A percentile compares a stretch with the other conserved stretches of the same genome.
phyloP scores from a whole-genome alignment of 2,113 vertebrate genomes.

The Gambusia affinis region DNA sequence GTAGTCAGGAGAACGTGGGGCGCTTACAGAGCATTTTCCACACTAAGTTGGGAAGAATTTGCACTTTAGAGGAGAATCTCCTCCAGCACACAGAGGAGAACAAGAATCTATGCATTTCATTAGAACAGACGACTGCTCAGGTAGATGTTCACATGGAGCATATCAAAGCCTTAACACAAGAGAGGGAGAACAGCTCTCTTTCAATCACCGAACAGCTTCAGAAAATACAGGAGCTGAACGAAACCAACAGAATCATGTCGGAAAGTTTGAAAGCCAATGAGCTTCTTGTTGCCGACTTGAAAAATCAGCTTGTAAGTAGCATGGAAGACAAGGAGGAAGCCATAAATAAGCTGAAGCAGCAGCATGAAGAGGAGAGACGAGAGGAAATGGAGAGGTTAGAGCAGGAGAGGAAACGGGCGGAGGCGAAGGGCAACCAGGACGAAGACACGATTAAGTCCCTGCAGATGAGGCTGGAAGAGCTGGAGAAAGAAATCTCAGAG shows the following conservation, averaged over 20 bases:
- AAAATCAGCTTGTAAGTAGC: conserved; percentile 80
- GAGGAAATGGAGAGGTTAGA: conserved; percentile 78
- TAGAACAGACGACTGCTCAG: conserved; percentile 82
- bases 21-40: conserved; percentile 81
- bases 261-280: conserved; percentile 83
- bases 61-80: conserved; percentile 85
- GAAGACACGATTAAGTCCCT: conserved; percentile 84
- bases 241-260: conserved; percentile 83
- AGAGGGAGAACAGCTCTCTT: conserved; percentile 85
- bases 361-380: conserved; percentile 77
- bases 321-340: conserved; percentile 86
- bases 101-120: conserved; percentile 76
- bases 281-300: conserved; percentile 79
- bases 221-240: conserved; percentile 84
- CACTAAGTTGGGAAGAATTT: conserved; percentile 72
- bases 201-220: conserved; percentile 85
- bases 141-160: conserved; percentile 85
- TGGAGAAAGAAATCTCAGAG: conserved; percentile 77
- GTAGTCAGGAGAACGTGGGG: conserved; percentile 74
- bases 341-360: conserved; percentile 80
- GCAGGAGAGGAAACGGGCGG: conserved; percentile 85
- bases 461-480: conserved; percentile 82
- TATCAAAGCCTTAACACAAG: conserved; percentile 83
- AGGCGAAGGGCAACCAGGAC: conserved; percentile 81
- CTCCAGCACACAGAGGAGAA: conserved; percentile 79